A percentile compares a stretch with the other conserved stretches of the same genome.
These are phyloP conservation scores for Gobiocypris rarus DNA, from an alignment of 2,113 vertebrate species.

Conservation along the genomic window DNA sequence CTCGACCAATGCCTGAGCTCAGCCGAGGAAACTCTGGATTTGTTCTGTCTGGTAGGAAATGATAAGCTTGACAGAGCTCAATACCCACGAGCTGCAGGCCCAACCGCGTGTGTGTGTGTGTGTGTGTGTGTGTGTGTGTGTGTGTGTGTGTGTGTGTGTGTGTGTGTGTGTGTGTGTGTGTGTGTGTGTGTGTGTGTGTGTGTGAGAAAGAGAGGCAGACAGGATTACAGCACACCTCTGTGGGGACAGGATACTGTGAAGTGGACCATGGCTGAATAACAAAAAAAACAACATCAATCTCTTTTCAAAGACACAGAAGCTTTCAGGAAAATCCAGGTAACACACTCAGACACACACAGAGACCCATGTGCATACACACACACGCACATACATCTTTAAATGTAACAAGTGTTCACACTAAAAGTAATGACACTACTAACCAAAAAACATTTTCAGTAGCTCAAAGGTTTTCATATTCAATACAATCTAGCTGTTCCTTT, in stretches of 20 bases:
- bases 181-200: background rate
- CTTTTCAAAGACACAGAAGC: constrained; percentile 21
- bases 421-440: background rate
- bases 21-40: constrained; percentile 23
- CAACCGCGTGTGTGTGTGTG: background rate
- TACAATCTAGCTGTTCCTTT: background rate
- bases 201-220: background rate
- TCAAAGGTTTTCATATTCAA: background rate
- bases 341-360: background rate
- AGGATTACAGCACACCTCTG: constrained; percentile 38
- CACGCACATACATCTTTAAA: background rate
- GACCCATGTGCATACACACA: background rate
- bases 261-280: constrained; percentile 30
- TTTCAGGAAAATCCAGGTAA: constrained; percentile 19
- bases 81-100: constrained; percentile 27
- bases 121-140: background rate
- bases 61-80: constrained; percentile 31
- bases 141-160: constrained; percentile 8
- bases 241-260: constrained; percentile 37
- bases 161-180: constrained; percentile 18
- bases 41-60: constrained; percentile 40
- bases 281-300: constrained; percentile 29
- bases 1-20: constrained; percentile 34
- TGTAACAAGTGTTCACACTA: background rate
- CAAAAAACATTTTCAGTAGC: background rate